phyloP scores from a whole-genome alignment of 2,797 vertebrate genomes.

The Hephaestus fuliginosus region DNA sequence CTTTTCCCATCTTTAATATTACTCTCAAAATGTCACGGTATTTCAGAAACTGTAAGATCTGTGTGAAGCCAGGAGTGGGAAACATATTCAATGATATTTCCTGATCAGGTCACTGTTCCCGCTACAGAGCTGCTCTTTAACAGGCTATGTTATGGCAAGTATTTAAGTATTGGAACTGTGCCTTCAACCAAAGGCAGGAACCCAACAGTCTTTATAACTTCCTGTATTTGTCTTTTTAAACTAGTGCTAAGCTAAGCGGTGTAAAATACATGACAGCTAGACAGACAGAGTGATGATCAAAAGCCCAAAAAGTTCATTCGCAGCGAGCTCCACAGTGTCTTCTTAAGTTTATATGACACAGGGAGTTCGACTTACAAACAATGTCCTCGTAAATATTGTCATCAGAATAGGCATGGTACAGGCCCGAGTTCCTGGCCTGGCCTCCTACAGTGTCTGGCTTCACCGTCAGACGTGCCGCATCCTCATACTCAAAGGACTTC shows the following conservation, averaged over 20 bases:
- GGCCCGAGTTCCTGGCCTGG: constrained; percentile 81
- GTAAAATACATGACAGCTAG: constrained; percentile 3
- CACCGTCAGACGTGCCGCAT: constrained; percentile 88
- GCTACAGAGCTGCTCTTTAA: not conserved
- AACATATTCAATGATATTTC: not conserved
- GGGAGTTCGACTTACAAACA: constrained; percentile 87
- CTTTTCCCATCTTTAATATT: not conserved
- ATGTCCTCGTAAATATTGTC: constrained; percentile 99
- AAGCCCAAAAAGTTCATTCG: not conserved
- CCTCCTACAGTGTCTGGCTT: constrained; percentile 78
- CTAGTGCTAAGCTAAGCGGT: not conserved
- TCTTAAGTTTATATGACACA: not conserved
- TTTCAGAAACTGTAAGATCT: not conserved
- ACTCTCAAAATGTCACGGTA: not conserved
- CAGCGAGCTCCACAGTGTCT: not conserved
- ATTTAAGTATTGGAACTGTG: not conserved
- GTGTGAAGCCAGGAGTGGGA: not conserved
- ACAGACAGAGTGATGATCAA: not conserved
- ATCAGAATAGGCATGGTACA: constrained; percentile 92
- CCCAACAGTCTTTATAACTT: constrained; percentile 12
- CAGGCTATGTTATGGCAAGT: not conserved
- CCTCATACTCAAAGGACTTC: constrained; percentile 99
- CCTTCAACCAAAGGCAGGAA: not conserved
- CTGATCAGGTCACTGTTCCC: not conserved
- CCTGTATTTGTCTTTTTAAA: constrained; percentile 24